A percentile compares a stretch with the other conserved stretches of the same genome.
Evolutionary conservation across 2,797 vertebrate species (phyloP).

Genomic region (Xerus rutilus): DNA sequence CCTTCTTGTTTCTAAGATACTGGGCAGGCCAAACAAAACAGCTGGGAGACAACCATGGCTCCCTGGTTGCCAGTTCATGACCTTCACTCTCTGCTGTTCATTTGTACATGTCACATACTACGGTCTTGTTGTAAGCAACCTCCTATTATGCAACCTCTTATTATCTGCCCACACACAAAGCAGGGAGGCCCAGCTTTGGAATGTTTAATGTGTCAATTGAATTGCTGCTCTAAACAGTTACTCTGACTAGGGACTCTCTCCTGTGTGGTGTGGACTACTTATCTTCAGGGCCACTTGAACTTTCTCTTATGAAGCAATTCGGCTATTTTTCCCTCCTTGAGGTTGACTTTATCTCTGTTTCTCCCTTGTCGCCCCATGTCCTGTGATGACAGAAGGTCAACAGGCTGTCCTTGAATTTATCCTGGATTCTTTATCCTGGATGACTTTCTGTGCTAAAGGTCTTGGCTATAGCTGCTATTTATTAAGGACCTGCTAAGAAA

Average conservation of each 20-base stretch:
- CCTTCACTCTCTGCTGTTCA: neutral
- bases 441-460: neutral
- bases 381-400: neutral
- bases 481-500: neutral
- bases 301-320: neutral
- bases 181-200: neutral
- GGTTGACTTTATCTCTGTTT: neutral
- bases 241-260: neutral
- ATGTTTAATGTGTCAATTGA: neutral
- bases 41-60: neutral
- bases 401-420: neutral
- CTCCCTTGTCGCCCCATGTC: neutral
- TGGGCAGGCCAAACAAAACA: neutral
- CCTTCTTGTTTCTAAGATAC: conserved; percentile 14
- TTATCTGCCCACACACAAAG: too few species aligned
- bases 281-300: neutral
- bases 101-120: neutral
- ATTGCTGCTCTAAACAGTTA: neutral
- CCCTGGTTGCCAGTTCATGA: neutral
- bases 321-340: neutral
- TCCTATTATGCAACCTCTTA: neutral
- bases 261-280: neutral
- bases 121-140: too few species aligned
- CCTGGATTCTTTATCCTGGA: neutral
- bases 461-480: neutral